Conservation (phyloP, 2,888 invertebrate species). For the Morpho achilles region DNA sequence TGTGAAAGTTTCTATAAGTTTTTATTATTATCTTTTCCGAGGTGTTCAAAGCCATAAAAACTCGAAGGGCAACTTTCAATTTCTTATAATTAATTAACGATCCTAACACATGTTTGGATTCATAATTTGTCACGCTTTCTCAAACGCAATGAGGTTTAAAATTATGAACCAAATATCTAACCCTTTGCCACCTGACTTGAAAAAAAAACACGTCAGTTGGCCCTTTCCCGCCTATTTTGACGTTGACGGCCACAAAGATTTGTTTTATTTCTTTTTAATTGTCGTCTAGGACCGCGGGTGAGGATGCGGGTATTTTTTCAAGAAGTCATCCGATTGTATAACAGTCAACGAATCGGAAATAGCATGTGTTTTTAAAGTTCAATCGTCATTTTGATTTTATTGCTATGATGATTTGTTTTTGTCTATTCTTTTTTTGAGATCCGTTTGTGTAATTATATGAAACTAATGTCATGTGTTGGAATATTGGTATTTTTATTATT, state of each 20-base stretch:
- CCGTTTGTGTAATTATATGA: conserved; percentile 1
- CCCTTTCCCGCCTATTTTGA: conserved; percentile 54
- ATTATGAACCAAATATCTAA: conserved; percentile 49
- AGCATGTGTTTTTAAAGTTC: conserved; percentile 63
- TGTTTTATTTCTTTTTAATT: conserved; percentile 80
- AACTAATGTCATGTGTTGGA: too few species aligned
- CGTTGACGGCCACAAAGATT: conserved; percentile 59
- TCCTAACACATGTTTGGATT: conserved; percentile 70
- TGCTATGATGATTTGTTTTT: conserved; percentile 30
- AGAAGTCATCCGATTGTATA: conserved; percentile 65
- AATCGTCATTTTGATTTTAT: conserved; percentile 71
- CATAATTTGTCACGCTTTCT: conserved; percentile 73
- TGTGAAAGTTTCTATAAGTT: conserved; percentile 1
- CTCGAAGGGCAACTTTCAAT: conserved; percentile 61
- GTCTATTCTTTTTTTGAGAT: conserved; percentile 19
- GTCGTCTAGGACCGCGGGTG: conserved; percentile 53
- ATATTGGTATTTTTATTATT: too few species aligned
- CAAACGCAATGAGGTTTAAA: conserved; percentile 50
- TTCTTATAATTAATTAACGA: conserved; percentile 73
- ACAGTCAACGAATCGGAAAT: conserved; percentile 63
- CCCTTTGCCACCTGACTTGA: conserved; percentile 66
- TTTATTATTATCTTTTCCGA: background rate
- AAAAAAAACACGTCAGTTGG: conserved; percentile 64
- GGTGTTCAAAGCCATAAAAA: conserved; percentile 2
- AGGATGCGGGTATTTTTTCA: conserved; percentile 47